Evolutionary conservation across 2,888 invertebrate genomes (phyloP), one percentile per base, ranked within the genome.

Genomic region (Melanotus villosus): DNA sequence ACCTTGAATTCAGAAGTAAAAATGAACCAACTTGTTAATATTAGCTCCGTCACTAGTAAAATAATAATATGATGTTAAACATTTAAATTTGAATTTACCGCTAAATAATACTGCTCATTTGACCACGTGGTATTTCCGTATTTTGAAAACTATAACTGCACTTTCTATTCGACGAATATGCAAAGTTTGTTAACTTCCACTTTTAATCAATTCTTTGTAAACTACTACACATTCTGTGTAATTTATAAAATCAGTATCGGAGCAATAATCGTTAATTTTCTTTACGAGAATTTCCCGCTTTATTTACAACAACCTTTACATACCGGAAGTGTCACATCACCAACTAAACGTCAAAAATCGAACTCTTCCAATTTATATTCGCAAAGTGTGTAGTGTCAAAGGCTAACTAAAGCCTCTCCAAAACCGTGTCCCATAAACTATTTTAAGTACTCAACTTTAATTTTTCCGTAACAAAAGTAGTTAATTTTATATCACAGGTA

Each of bases 251-350:
- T n/a, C n/a, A n/a, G n/a, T n/a, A n/a, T n/a, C n/a, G n/a, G n/a
- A n/a, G n/a, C n/a, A n/a, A n/a, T n/a, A n/a, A n/a, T n/a, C n/a
- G n/a, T n/a, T n/a, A n/a, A n/a, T n/a, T n/a, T n/a, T n/a, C n/a
- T n/a, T n/a, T n/a, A n/a, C n/a, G n/a, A n/a, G n/a, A n/a, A 23
- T 60, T 34, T 34, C 62, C 12, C 45, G 47, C 32, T 6, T 9
- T 36, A 50, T 54, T 54, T 1, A 14, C 21, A 36, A 34, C n/a
- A 19, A 6, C 32, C 5, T 21, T n/a, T 9, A 38, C 9, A 23
- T 19, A 64, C 36, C 75, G 77, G 75, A 76, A 78, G 78, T 79
- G 80, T 80, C 78, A 80, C 80, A 80, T 80, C 80, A 80, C 75
- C 78, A 76, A 60, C 75, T 75, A 64, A 75, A 76, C 76, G 78